Conservation (phyloP, 2,888 invertebrate species). For the Agonopterix alstromeriana region DNA sequence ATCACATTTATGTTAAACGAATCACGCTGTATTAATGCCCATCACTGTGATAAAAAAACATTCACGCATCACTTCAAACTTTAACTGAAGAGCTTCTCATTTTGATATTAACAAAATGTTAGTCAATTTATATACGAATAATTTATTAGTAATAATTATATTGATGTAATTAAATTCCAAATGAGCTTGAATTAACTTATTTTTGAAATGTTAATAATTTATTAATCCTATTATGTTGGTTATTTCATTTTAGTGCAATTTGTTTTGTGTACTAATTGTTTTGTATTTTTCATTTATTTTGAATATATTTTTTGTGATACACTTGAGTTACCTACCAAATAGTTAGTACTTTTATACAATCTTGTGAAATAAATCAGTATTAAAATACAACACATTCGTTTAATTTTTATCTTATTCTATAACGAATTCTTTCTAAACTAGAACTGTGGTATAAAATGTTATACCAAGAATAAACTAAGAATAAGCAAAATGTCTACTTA, state of each 20-base stretch:
- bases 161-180: slow-evolving; percentile 21
- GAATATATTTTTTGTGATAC: slow-evolving; percentile 20
- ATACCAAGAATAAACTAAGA: too few species aligned
- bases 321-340: slow-evolving; percentile 36
- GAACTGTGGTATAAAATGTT: too few species aligned
- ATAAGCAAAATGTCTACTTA: too few species aligned
- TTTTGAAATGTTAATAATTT: slow-evolving; percentile 11
- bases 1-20: slow-evolving; percentile 3
- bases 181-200: slow-evolving; percentile 43
- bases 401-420: too few species aligned
- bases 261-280: slow-evolving; percentile 16
- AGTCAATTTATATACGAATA: slow-evolving; percentile 24
- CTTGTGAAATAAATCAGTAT: slow-evolving; percentile 20
- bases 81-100: slow-evolving; percentile 33
- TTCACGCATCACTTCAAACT: slow-evolving; percentile 35
- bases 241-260: slow-evolving; percentile 14
- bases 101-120: slow-evolving; percentile 31
- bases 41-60: slow-evolving; percentile 42
- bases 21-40: slow-evolving; percentile 30
- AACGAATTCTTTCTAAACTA: too few species aligned
- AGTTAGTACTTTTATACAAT: slow-evolving; percentile 11
- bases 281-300: slow-evolving; percentile 13
- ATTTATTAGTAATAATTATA: background rate
- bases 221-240: slow-evolving; percentile 21
- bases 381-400: background rate